Evolutionary conservation across 1,140 invertebrate genomes (phyloP).

Genomic region (Batillaria attramentaria): DNA sequence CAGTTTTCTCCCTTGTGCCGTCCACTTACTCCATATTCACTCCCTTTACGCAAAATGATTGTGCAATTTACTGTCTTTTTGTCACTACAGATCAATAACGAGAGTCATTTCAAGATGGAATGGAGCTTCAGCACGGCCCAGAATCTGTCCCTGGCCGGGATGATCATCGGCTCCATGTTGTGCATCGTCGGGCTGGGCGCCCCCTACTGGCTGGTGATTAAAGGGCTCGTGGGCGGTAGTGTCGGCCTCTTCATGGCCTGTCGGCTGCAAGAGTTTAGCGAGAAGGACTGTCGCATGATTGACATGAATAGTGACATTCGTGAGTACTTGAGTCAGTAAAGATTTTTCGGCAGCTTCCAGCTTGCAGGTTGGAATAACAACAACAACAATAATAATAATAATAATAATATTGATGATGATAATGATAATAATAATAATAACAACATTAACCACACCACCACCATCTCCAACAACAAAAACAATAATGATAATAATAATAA

Average conservation of each 20-base stretch:
- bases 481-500: no score
- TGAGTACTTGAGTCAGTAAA: no score
- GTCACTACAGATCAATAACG: no score
- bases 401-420: neutral
- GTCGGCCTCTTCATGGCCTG: conserved; percentile 19
- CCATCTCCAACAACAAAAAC: neutral
- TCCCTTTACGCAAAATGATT: no score
- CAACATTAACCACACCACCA: neutral
- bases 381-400: neutral
- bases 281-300: neutral
- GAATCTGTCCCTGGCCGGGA: conserved; percentile 17
- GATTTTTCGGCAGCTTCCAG: no score
- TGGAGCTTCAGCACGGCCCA: conserved; percentile 15
- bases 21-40: no score
- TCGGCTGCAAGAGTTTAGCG: neutral
- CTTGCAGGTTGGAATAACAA: neutral
- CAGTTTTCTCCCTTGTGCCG: no score
- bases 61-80: no score
- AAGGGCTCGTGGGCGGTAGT: neutral
- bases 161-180: conserved; percentile 14
- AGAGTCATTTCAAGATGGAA: neutral
- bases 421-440: neutral
- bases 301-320: neutral
- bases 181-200: neutral
- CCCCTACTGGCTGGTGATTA: conserved; percentile 17